A percentile compares a stretch with the other conserved stretches of the same genome.
Evolutionary conservation across 2,888 invertebrate genomes (phyloP).

Genomic region (Plagiodera versicolora): DNA sequence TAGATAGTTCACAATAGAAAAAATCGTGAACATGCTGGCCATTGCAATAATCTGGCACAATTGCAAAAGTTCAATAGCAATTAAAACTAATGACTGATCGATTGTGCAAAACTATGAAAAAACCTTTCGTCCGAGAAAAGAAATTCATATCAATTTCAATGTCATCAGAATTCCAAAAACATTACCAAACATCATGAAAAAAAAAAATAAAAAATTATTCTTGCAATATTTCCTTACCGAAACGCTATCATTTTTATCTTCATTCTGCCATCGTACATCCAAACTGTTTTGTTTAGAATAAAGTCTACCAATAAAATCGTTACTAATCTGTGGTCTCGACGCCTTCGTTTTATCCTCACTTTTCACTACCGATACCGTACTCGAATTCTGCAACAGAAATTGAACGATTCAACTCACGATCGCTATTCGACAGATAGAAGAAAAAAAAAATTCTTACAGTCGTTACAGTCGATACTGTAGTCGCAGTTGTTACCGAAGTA

Average conservation of each 20-base stretch:
- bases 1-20: constrained; percentile 45
- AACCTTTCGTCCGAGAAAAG: too few species aligned
- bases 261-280: constrained; percentile 50
- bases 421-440: not conserved
- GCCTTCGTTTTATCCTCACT: constrained; percentile 36
- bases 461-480: constrained; percentile 41
- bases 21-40: constrained; percentile 53
- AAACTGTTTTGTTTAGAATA: constrained; percentile 49
- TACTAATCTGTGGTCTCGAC: constrained; percentile 42
- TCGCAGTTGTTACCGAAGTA: constrained; percentile 46
- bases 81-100: constrained; percentile 26
- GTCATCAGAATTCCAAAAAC: not conserved
- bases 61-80: constrained; percentile 41
- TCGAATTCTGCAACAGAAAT: constrained; percentile 32
- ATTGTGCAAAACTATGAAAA: constrained; percentile 18
- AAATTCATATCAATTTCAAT: not conserved
- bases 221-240: too few species aligned
- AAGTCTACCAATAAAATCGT: constrained; percentile 51
- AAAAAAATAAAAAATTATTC: too few species aligned
- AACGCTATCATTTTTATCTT: constrained; percentile 27
- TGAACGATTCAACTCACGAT: too few species aligned
- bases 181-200: too few species aligned
- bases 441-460: constrained; percentile 36
- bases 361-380: constrained; percentile 25
- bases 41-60: constrained; percentile 49